A percentile compares a stretch with the other conserved stretches of the same genome.
These are phyloP conservation scores for Balanococcus diminutus DNA, from an alignment of 2,888 invertebrate genomes.

Conservation along the genomic window DNA sequence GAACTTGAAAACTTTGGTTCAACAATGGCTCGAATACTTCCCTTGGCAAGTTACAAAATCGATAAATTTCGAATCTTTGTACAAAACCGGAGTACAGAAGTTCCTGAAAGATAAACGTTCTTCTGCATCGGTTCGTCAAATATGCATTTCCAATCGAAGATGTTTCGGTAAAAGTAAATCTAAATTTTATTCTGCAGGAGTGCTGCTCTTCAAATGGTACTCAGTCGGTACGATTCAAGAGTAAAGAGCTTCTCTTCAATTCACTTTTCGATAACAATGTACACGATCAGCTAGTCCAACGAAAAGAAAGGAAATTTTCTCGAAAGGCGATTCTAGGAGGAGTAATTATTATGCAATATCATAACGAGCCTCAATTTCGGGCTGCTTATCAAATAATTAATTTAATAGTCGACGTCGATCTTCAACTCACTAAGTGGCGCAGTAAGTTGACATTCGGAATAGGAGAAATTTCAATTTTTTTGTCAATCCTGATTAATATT, in stretches of 20 bases:
- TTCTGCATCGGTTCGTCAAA: constrained; percentile 66
- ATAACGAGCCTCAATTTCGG: constrained; percentile 96
- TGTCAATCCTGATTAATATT: constrained; percentile 56
- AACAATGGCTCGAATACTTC: constrained; percentile 92
- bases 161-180: not conserved
- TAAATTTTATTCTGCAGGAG: not conserved
- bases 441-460: constrained; percentile 71
- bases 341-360: constrained; percentile 95
- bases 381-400: constrained; percentile 96
- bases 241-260: constrained; percentile 61
- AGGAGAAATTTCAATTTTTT: not conserved
- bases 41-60: constrained; percentile 78
- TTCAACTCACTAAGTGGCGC: constrained; percentile 97
- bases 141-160: not conserved
- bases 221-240: not conserved
- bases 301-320: constrained; percentile 88
- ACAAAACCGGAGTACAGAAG: constrained; percentile 73
- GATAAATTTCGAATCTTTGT: constrained; percentile 90
- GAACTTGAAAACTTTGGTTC: constrained; percentile 82
- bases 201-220: not conserved
- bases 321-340: constrained; percentile 95
- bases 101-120: constrained; percentile 74
- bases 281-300: constrained; percentile 80
- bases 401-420: constrained; percentile 96
- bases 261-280: constrained; percentile 85